Evolutionary conservation across 1,140 invertebrate genomes (phyloP), one percentile per base, ranked within the genome.

Genomic region (Drosophila simulans): DNA sequence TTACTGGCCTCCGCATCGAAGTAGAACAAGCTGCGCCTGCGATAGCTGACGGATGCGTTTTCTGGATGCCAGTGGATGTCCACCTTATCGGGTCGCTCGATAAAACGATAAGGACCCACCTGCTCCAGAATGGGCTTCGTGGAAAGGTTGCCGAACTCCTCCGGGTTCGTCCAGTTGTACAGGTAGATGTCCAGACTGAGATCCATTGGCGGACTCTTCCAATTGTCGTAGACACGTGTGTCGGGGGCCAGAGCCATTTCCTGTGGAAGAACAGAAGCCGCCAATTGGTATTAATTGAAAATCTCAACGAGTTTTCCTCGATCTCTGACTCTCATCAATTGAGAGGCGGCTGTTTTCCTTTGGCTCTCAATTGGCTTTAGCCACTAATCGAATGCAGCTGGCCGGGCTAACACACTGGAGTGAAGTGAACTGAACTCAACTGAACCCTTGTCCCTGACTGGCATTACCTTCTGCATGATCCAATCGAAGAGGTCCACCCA

Each of bases 111-210:
- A 0, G 97, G 97, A 57, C 96, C 96, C 46, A 95, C 90, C 91
- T 96, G 94, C 45, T 94, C 91, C 56, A 96, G 94, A 8, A 94
- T 93, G 7, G 95, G 95, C 77, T 96, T 96, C 0, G 92, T 92
- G 8, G 74, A 82, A 15, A 81, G 40, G 34, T 93, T 91, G 1
- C 91, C 89, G 45, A 95, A 94, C 17, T 94, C 92, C 17, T 95
- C 92, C 2, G 94, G 92, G 92, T 97, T 97, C 0, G 96, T 97
- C 96, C 96, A 97, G 92, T 97, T 97, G 85, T 95, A 97, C 22
- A 97, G 93, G 89, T 96, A 95, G 52, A 97, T 93, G 65, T 96
- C 95, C 55, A 97, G 94, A 84, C 94, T 95, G 90, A 97, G 94
- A 0, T 96, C 95, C 51, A 97, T 93, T 0, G 96, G 95, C 1